Evolutionary conservation across 2,113 vertebrate species (phyloP), one percentile per base, ranked within the genome.

Genomic region (Plecturocebus donacophilus): DNA sequence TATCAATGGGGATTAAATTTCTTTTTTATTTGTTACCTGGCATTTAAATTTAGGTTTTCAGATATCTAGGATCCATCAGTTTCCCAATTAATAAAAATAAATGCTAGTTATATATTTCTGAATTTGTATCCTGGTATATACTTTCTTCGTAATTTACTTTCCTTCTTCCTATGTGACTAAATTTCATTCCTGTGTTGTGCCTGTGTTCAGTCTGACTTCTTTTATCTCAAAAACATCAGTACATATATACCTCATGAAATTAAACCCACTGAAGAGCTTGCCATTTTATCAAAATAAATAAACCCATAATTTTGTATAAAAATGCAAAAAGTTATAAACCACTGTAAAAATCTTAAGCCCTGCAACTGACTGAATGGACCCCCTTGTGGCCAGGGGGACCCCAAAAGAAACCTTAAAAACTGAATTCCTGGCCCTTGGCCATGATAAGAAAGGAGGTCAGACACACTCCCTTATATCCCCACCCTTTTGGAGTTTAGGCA

Each of bases 21-120:
- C 30, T 81, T 73, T 92, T 93, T 90, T 85, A 81, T 85, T 94
- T 92, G 91, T 95, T 82, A 80, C 14, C 12, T 80, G 19, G 4
- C 49, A 79, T 82, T 84, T 71, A 81, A 90, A 96, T 66, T 92
- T 47, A 85, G 21, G 17, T 56, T 66, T 75, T 52, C 16, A 9
- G 13, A 2, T 56, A 8, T 91, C 16, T 73, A 64, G 52, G 35
- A 71, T 16, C 38, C 7, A 75, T 83, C 45, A 77, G 42, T 87
- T 25, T 90, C 21, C 80, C 11, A 16, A 42, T 93, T 91, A 93
- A 81, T 90, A 21, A 79, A 49, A 96, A 81, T 47, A 52, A 82
- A n/a, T 77, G 73, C 68, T 68, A 42, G 21, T n/a, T 71, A 4
- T 52, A 45, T 54, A 38, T 40, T 94, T 96, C 73, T 83, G 27